These are phyloP conservation scores for Polylopha cassiicola DNA, from an alignment of 2,888 invertebrate species.

Conservation along the genomic window DNA sequence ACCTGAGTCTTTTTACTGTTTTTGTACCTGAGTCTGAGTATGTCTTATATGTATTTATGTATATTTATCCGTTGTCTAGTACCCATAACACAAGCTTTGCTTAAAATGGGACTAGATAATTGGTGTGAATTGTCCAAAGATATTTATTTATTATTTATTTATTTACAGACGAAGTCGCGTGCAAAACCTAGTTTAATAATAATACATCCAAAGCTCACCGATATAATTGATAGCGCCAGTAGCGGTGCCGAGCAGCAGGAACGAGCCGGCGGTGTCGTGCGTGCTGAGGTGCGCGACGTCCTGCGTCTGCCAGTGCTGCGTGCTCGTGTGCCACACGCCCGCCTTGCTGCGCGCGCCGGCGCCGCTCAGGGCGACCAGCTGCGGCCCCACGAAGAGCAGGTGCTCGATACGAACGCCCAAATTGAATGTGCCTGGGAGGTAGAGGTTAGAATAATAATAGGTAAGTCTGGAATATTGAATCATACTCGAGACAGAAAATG, in stretches of 20 bases:
- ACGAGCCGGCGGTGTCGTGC: slow-evolving; percentile 97
- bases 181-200: no score
- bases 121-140: no score
- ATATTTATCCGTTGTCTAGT: no score
- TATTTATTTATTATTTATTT: no score
- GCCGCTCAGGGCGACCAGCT: slow-evolving; percentile 94
- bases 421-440: slow-evolving; percentile 87
- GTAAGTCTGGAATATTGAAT: neutral
- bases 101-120: no score
- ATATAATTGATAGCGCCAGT: slow-evolving; percentile 98
- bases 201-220: slow-evolving; percentile 74
- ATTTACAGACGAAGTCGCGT: no score
- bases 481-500: neutral
- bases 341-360: slow-evolving; percentile 82
- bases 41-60: no score
- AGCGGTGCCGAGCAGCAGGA: slow-evolving; percentile 94
- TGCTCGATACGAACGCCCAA: slow-evolving; percentile 95
- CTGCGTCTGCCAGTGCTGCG: slow-evolving; percentile 98
- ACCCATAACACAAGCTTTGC: no score
- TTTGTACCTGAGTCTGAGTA: no score
- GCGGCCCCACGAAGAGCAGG: slow-evolving; percentile 97
- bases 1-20: no score
- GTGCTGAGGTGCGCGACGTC: slow-evolving; percentile 97
- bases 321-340: slow-evolving; percentile 99
- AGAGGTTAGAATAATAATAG: neutral